A percentile compares a stretch with the other conserved stretches of the same genome.
Evolutionary conservation across 2,113 vertebrate species (phyloP).

Genomic region (Aptenodytes patagonicus): DNA sequence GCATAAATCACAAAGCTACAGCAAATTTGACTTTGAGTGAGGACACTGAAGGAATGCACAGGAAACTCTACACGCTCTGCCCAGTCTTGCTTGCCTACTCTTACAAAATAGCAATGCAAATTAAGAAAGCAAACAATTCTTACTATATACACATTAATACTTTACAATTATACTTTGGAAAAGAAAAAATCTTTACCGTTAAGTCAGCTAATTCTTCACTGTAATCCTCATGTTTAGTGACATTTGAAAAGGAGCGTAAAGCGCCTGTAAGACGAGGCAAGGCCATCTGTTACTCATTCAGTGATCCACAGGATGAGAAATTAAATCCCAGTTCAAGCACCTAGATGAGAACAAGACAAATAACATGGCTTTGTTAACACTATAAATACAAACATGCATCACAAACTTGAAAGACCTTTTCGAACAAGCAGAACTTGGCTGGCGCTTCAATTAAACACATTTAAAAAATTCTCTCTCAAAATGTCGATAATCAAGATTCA

Average conservation of each 20-base stretch:
- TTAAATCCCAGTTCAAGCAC: slow-evolving; percentile 50
- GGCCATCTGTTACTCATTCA: slow-evolving; percentile 81
- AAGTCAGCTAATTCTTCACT: slow-evolving; percentile 83
- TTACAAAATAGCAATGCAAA: not conserved
- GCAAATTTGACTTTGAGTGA: not conserved
- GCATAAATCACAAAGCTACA: not conserved
- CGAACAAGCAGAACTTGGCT: not conserved
- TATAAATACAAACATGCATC: not conserved
- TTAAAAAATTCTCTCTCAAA: not conserved
- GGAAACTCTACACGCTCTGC: not conserved
- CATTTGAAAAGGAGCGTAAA: slow-evolving; percentile 93
- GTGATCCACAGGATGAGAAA: slow-evolving; percentile 72
- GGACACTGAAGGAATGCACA: not conserved
- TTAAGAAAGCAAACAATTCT: not conserved
- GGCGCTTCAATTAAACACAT: not conserved
- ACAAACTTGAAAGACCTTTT: not conserved
- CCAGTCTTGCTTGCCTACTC: not conserved
- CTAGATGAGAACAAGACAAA: slow-evolving; percentile 62
- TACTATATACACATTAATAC: not conserved
- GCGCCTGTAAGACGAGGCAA: slow-evolving; percentile 94
- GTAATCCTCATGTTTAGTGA: slow-evolving; percentile 90
- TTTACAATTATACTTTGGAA: not conserved
- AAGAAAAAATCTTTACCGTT: slow-evolving; percentile 76
- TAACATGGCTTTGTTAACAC: not conserved
- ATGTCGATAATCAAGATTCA: not conserved